Conservation (phyloP, 2,888 invertebrate species). For the Molanna angustata region DNA sequence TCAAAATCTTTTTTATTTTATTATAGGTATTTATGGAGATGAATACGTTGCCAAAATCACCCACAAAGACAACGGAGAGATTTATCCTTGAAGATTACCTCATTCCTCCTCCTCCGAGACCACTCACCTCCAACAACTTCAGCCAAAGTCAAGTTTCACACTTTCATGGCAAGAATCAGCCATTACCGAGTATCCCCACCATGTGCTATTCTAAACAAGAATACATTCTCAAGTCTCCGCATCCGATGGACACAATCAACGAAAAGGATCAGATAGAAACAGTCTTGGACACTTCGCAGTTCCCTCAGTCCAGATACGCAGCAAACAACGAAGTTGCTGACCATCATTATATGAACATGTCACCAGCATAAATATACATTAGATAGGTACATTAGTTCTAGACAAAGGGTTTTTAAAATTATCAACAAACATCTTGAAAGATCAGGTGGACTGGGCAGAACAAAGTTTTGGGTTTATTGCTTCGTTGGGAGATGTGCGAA, state of each 20-base stretch:
- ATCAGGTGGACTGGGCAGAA: no score
- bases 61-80: constrained; percentile 10
- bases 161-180: constrained; percentile 17
- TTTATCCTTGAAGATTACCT: constrained; percentile 53
- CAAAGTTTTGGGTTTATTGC: no score
- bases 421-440: no score
- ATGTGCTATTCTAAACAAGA: constrained; percentile 22
- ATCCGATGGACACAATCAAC: constrained; percentile 32
- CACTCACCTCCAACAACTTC: constrained; percentile 40
- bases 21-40: constrained; percentile 28
- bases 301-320: constrained; percentile 40
- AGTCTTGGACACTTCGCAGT: constrained; percentile 38
- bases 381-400: no score
- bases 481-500: no score
- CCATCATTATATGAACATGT: constrained; percentile 54
- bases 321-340: constrained; percentile 44
- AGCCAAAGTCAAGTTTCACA: constrained; percentile 52
- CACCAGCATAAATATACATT: constrained; percentile 46
- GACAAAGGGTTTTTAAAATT: no score
- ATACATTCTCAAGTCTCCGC: constrained; percentile 20
- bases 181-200: constrained; percentile 20
- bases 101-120: constrained; percentile 63
- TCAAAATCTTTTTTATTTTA: no score
- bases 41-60: constrained; percentile 18
- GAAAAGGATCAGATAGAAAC: constrained; percentile 36